Evolutionary conservation across 2,888 invertebrate genomes (phyloP).

Genomic region (Leptopilina myrica): DNA sequence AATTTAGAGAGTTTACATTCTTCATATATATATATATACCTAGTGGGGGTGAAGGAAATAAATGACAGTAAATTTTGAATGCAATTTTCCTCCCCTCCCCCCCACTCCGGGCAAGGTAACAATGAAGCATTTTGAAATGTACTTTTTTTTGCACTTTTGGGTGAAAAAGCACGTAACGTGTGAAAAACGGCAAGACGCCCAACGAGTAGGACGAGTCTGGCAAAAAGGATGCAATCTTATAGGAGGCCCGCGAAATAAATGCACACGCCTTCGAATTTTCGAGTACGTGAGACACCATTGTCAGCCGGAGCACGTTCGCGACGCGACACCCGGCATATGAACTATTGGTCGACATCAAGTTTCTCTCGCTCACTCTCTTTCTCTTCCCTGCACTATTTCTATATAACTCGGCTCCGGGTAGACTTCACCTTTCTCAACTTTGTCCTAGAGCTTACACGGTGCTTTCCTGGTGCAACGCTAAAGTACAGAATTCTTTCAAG

Average conservation of each 20-base stretch:
- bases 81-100: not conserved
- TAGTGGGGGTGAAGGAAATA: too few relatives aligned
- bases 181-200: constrained; percentile 29
- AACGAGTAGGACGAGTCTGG: constrained; percentile 44
- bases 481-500: too few relatives aligned
- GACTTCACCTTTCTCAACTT: constrained; percentile 38
- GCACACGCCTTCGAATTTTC: constrained; percentile 64
- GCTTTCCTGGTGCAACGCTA: constrained; percentile 53
- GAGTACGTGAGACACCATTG: constrained; percentile 58
- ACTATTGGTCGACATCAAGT: constrained; percentile 66
- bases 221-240: constrained; percentile 60
- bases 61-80: too few relatives aligned
- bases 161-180: constrained; percentile 34
- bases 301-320: constrained; percentile 62
- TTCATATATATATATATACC: too few relatives aligned
- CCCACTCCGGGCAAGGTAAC: not conserved
- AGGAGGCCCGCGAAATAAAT: constrained; percentile 63
- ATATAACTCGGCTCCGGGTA: constrained; percentile 17
- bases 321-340: constrained; percentile 66
- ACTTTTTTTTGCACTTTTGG: not conserved
- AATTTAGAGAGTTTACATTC: too few relatives aligned
- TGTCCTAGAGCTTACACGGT: constrained; percentile 47
- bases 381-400: not conserved
- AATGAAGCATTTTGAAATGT: not conserved
- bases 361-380: constrained; percentile 48